Percentiles rank a stretch among this genome's conserved stretches.
phyloP scores from a whole-genome alignment of 1,140 invertebrate genomes.

The Panulirus ornatus region DNA sequence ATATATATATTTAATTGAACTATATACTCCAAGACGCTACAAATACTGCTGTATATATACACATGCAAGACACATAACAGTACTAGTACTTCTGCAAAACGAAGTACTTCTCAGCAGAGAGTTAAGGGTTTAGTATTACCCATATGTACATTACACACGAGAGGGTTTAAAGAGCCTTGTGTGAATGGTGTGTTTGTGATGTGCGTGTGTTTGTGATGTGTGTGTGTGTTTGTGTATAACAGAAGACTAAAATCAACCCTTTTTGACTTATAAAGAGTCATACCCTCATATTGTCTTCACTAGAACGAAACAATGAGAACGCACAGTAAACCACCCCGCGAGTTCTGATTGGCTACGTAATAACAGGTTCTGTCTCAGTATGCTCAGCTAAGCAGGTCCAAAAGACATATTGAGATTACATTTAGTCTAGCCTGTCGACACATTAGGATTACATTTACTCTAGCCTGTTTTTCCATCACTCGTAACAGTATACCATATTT shows the following conservation, averaged over 20 bases:
- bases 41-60: slow-evolving; percentile 65
- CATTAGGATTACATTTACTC: not conserved
- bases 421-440: not conserved
- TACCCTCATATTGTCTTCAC: slow-evolving; percentile 61
- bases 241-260: slow-evolving; percentile 27
- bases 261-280: slow-evolving; percentile 20
- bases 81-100: slow-evolving; percentile 53
- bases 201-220: slow-evolving; percentile 25
- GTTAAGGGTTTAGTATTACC: slow-evolving; percentile 25
- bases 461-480: not conserved
- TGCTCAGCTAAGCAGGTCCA: slow-evolving; percentile 53
- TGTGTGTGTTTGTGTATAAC: slow-evolving; percentile 37
- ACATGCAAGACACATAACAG: slow-evolving; percentile 68
- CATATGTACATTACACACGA: slow-evolving; percentile 59
- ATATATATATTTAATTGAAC: slow-evolving; percentile 58
- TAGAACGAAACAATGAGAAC: slow-evolving; percentile 40
- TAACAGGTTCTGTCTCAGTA: slow-evolving; percentile 38
- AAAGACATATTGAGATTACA: slow-evolving; percentile 31
- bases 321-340: slow-evolving; percentile 31
- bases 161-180: slow-evolving; percentile 36
- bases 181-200: not conserved
- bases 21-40: slow-evolving; percentile 69
- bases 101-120: slow-evolving; percentile 50
- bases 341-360: slow-evolving; percentile 49
- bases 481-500: slow-evolving; percentile 29